Evolutionary conservation across 2,113 vertebrate species (phyloP).

Genomic region (Notechis scutatus): DNA sequence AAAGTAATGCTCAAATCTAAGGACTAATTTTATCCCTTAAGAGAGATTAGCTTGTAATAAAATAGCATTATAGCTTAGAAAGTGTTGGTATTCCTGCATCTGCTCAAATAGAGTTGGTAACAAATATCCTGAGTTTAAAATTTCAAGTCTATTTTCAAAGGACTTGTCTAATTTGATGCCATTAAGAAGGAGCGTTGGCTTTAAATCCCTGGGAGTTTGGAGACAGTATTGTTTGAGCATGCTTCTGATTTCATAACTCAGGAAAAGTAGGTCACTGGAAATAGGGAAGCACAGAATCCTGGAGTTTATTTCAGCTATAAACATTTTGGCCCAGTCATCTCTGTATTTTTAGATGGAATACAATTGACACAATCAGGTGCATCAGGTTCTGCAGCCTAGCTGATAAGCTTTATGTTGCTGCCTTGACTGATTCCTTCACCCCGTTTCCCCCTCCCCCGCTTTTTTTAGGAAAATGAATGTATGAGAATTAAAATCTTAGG

Average conservation of each 20-base stretch:
- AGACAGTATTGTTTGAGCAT: neutral
- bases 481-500: constrained; percentile 98
- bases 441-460: neutral
- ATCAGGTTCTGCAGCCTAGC: neutral
- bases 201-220: constrained; percentile 15
- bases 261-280: neutral
- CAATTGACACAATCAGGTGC: neutral
- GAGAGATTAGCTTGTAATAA: neutral
- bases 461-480: constrained; percentile 91
- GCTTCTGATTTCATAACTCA: neutral
- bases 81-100: neutral
- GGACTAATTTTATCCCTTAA: neutral
- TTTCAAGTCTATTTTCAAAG: constrained; percentile 8
- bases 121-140: neutral
- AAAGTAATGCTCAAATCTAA: neutral
- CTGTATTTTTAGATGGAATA: neutral
- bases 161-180: constrained; percentile 14
- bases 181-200: neutral
- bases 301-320: constrained; percentile 1
- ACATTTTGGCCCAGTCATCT: neutral
- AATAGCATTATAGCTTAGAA: neutral
- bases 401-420: neutral
- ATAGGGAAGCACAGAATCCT: neutral
- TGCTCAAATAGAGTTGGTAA: neutral
- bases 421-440: neutral